Percentiles rank a stretch among this genome's conserved stretches.
Evolutionary conservation across 2,888 invertebrate genomes (phyloP).

Genomic region (Habroteleia sp.): DNA sequence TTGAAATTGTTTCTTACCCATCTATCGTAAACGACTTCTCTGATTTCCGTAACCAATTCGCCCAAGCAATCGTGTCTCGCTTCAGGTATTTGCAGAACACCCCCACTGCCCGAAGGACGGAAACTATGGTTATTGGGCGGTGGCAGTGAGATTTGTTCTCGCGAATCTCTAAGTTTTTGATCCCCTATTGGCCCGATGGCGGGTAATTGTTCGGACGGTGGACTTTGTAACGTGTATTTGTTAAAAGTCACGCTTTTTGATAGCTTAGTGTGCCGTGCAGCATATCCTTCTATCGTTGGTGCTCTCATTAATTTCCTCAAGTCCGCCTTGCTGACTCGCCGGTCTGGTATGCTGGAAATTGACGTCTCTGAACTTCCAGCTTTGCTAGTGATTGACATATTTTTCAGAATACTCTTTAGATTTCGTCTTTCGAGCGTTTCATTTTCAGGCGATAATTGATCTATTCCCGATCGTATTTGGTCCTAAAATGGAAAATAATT

Average conservation of each 20-base stretch:
- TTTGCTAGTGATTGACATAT: constrained; percentile 87
- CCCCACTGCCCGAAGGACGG: constrained; percentile 79
- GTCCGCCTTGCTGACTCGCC: constrained; percentile 82
- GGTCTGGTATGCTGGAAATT: constrained; percentile 74
- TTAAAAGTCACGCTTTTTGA: constrained; percentile 95
- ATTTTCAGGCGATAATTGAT: constrained; percentile 84
- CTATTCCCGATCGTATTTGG: no score
- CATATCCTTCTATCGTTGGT: constrained; percentile 93
- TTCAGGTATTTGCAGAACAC: constrained; percentile 73
- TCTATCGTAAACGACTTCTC: constrained; percentile 88
- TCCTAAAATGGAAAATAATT: no score
- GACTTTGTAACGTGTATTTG: constrained; percentile 90
- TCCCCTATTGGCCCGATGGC: constrained; percentile 66
- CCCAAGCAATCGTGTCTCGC: constrained; percentile 88
- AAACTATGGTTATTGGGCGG: constrained; percentile 78
- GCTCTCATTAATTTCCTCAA: constrained; percentile 88
- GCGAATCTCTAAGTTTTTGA: constrained; percentile 67
- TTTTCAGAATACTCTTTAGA: constrained; percentile 92
- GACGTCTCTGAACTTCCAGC: constrained; percentile 76
- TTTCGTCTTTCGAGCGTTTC: constrained; percentile 91
- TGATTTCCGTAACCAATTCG: constrained; percentile 89
- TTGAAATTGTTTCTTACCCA: constrained; percentile 75
- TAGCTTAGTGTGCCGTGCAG: constrained; percentile 92
- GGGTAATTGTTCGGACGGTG: constrained; percentile 82
- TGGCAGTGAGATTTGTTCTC: constrained; percentile 73